Conservation (phyloP, 2,888 invertebrate species). For the Tuta absoluta region DNA sequence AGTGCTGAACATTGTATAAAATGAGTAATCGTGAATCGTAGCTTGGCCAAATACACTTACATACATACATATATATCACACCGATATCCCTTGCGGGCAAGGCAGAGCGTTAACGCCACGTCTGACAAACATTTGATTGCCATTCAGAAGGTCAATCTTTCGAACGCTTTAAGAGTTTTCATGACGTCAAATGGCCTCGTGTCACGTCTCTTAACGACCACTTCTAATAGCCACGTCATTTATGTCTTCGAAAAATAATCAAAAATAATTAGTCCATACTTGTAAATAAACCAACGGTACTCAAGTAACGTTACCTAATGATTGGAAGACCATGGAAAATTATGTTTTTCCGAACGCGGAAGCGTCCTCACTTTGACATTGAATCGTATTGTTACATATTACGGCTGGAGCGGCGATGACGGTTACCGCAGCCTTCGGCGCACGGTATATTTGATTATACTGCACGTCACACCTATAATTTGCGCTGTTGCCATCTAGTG, state of each 20-base stretch:
- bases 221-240: too few species aligned
- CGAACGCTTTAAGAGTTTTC: background rate
- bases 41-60: too few species aligned
- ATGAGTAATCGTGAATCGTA: too few species aligned
- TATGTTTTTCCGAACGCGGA: constrained; percentile 26
- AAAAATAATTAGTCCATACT: background rate
- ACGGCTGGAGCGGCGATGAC: constrained; percentile 63
- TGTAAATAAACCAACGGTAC: background rate
- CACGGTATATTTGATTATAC: constrained; percentile 71
- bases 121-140: too few species aligned
- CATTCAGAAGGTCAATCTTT: background rate
- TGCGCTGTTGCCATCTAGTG: constrained; percentile 51
- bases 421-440: constrained; percentile 67
- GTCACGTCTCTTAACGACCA: too few species aligned
- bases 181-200: background rate
- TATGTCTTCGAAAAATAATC: background rate
- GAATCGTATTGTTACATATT: constrained; percentile 70
- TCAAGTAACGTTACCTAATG: constrained; percentile 15
- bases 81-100: too few species aligned
- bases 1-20: too few species aligned
- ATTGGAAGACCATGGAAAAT: constrained; percentile 16
- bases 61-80: too few species aligned
- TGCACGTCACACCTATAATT: constrained; percentile 64
- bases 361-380: constrained; percentile 55
- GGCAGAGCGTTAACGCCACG: too few species aligned